Evolutionary conservation across 2,888 invertebrate genomes (phyloP).

Genomic region (Apoderus coryli): DNA sequence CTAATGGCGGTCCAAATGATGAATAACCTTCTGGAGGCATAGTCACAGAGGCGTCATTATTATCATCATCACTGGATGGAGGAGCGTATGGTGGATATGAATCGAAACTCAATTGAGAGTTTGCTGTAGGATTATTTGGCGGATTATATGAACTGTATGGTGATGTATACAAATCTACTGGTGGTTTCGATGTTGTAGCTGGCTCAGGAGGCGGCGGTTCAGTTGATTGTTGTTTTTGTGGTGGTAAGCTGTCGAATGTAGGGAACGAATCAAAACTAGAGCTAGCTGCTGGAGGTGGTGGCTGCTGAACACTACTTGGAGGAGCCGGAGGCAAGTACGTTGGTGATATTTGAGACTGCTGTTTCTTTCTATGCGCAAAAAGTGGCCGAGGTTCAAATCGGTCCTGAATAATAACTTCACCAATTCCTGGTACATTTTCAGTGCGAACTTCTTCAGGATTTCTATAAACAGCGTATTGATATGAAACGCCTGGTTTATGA

Average conservation of each 20-base stretch:
- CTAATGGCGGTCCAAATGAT: slow-evolving; percentile 21
- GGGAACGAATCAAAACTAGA: slow-evolving; percentile 16
- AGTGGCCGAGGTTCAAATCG: slow-evolving; percentile 30
- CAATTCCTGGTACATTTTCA: slow-evolving; percentile 24
- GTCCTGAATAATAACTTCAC: slow-evolving; percentile 28
- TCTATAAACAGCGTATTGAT: slow-evolving; percentile 21
- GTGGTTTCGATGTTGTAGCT: slow-evolving; percentile 13
- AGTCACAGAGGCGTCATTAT: slow-evolving; percentile 11
- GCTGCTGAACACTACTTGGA: slow-evolving; percentile 6
- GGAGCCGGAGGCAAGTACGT: slow-evolving; percentile 12
- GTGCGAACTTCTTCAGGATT: slow-evolving; percentile 13
- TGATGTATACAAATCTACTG: slow-evolving; percentile 23
- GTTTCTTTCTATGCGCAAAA: slow-evolving; percentile 24
- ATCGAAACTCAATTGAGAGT: background rate
- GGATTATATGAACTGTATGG: slow-evolving; percentile 28
- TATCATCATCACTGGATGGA: slow-evolving; percentile 9
- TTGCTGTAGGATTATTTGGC: slow-evolving; percentile 16
- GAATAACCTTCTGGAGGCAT: slow-evolving; percentile 13
- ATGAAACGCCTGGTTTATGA: slow-evolving; percentile 17
- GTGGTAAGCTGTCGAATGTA: slow-evolving; percentile 14
- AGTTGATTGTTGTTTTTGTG: slow-evolving; percentile 5
- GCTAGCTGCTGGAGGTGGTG: slow-evolving; percentile 8
- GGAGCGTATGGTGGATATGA: slow-evolving; percentile 6
- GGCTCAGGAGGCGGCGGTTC: slow-evolving; percentile 13
- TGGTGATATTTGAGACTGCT: slow-evolving; percentile 9